Percentiles rank a stretch among this genome's conserved stretches.
phyloP scores from a whole-genome alignment of 2,797 vertebrate genomes.

The Phylloscopus collybita region DNA sequence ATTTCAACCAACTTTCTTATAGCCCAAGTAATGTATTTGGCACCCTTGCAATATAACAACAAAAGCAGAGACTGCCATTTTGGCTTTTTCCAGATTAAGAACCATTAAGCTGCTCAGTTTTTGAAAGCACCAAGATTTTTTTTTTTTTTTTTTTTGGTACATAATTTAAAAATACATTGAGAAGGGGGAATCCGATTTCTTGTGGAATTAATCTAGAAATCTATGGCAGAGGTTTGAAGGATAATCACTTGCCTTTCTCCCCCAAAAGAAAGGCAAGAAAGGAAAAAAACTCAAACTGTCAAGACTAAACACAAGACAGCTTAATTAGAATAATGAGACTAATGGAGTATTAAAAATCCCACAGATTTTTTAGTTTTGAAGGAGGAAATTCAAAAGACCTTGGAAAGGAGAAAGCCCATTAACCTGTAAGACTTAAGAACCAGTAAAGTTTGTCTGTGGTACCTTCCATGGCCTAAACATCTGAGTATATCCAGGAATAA shows the following conservation, averaged over 20 bases:
- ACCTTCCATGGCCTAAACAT: background rate
- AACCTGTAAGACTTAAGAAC: background rate
- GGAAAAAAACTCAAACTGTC: background rate
- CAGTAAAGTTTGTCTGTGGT: background rate
- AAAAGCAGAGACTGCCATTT: background rate
- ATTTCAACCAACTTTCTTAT: background rate
- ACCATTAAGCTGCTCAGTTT: background rate
- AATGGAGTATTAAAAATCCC: background rate
- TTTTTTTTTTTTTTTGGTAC: too few species aligned
- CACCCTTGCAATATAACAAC: background rate
- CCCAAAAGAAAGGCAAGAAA: background rate
- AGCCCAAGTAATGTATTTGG: background rate
- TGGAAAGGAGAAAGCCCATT: background rate
- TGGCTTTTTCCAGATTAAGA: background rate
- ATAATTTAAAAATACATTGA: background rate
- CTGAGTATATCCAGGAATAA: background rate
- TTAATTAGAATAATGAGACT: background rate
- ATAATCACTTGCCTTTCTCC: background rate
- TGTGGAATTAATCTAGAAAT: background rate
- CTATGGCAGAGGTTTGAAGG: background rate
- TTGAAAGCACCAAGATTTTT: background rate
- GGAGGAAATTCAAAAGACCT: background rate
- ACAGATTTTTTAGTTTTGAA: background rate
- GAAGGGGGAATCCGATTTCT: background rate
- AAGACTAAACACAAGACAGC: background rate